Evolutionary conservation across 2,888 invertebrate genomes (phyloP).

Genomic region (Ormyrus rosae): DNA sequence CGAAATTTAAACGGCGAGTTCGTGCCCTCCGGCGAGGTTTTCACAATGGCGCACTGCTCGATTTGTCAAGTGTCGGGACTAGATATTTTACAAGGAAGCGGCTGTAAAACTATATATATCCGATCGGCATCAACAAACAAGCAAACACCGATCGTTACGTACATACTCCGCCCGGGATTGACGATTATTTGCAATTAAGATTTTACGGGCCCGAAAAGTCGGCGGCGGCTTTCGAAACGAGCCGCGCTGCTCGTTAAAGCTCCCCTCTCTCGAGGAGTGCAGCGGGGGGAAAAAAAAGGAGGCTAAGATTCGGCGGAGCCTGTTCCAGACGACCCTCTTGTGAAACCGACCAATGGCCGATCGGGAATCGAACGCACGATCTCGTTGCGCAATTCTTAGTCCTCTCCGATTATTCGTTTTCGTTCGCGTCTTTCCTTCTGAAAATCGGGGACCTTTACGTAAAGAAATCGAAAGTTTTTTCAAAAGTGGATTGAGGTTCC

Average conservation of each 20-base stretch:
- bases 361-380: not conserved
- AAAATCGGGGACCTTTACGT: no score
- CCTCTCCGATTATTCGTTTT: not conserved
- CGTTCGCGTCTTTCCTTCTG: no score
- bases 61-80: no score
- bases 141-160: no score
- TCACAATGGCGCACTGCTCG: no score
- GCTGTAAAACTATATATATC: no score
- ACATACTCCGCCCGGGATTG: not conserved
- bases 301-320: not conserved
- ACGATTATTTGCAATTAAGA: conserved; percentile 50
- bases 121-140: not conserved
- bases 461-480: no score
- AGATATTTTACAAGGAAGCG: no score
- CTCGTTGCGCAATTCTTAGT: not conserved
- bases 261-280: not conserved
- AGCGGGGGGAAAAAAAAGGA: not conserved
- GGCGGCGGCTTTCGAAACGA: conserved; percentile 39
- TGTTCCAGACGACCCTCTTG: conserved; percentile 21
- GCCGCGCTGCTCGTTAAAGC: conserved; percentile 16
- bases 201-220: conserved; percentile 37
- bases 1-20: no score
- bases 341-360: conserved; percentile 11
- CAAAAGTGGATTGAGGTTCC: no score
- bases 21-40: no score